Base-by-base conservation (phyloP, 2,888 invertebrate species). In the Thereva nobilitata region DNA sequence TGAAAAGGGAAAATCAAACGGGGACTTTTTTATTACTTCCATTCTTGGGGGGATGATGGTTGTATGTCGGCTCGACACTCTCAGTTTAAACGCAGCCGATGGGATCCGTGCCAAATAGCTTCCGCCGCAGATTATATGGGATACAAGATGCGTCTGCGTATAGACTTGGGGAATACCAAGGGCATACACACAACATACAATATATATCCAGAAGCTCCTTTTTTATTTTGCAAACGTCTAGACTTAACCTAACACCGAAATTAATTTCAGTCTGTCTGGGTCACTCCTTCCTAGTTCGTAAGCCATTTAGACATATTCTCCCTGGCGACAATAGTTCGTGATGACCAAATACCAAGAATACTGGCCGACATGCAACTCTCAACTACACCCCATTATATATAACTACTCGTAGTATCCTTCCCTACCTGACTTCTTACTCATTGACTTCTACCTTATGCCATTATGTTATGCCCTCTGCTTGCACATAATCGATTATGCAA, bases 191-290 rank as follows among this genome's bases (percentile, higher is more conserved):
- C 23, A 23, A 2, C 2, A 23, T 23, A 23, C 2, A n/a, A 23
- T 2, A 23, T 23, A 23, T 23, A 23, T 23, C 23, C 23, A 50
- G 61, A 61, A 40, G 61, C 40, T 40, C 10, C 23, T 4, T 50
- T 23, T 45, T n/a, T 23, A 5, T 23, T 50, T 23, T 23, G 23
- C 23, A 23, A 23, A 34, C 41, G 61, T 61, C 61, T 61, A 61
- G 61, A 61, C 61, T 61, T 61, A 61, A 61, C 61, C 61, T 61
- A 61, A 61, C 61, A 61, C 50, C 50, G 61, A 61, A 61, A 50
- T 50, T 61, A 61, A 40, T 23, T 40, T 61, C 50, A 50, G 49
- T 34, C 61, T 61, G 61, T 61, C 61, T 61, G 61, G 61, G 61
- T 61, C 61, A 61, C 37, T 12, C 61, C 41, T 23, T 23, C 23